Conservation (phyloP, 2,888 invertebrate genomes). For the Lycophotia porphyrea region DNA sequence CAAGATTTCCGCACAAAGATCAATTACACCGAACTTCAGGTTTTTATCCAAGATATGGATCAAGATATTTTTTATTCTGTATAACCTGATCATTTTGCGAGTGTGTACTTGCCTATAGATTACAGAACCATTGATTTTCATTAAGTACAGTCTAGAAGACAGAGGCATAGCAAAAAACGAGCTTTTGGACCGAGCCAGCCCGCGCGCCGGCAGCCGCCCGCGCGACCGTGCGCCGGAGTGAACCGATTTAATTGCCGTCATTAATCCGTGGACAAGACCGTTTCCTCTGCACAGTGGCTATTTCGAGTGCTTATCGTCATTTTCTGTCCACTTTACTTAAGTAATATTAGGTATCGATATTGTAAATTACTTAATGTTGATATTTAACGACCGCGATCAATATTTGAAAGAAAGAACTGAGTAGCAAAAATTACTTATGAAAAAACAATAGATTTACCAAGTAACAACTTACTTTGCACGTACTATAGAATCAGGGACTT, state of each 20-base stretch:
- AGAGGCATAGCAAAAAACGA: slow-evolving; percentile 58
- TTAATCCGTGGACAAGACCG: slow-evolving; percentile 78
- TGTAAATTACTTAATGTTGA: slow-evolving; percentile 30
- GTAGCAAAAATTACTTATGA: not conserved
- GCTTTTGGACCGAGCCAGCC: slow-evolving; percentile 53
- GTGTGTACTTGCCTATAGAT: slow-evolving; percentile 36
- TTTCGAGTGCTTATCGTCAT: slow-evolving; percentile 61
- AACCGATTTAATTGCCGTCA: slow-evolving; percentile 83
- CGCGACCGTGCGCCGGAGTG: slow-evolving; percentile 64
- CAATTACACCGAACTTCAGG: not conserved
- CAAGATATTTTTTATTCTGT: slow-evolving; percentile 32
- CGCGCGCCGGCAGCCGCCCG: slow-evolving; percentile 51
- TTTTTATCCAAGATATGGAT: slow-evolving; percentile 19
- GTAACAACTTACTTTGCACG: not conserved
- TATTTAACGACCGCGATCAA: slow-evolving; percentile 13
- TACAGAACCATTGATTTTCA: slow-evolving; percentile 62
- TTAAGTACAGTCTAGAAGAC: slow-evolving; percentile 55
- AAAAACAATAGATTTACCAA: slow-evolving; percentile 8
- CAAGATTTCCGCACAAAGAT: slow-evolving; percentile 3
- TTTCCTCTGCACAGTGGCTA: slow-evolving; percentile 71
- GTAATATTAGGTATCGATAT: slow-evolving; percentile 45
- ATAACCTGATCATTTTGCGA: slow-evolving; percentile 51
- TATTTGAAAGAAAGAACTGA: slow-evolving; percentile 21
- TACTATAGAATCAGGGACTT: not conserved
- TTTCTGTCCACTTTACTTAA: slow-evolving; percentile 67